Evolutionary conservation across 2,888 invertebrate species (phyloP), one percentile per base, ranked within the genome.

Genomic region (Latrodectus hesperus): DNA sequence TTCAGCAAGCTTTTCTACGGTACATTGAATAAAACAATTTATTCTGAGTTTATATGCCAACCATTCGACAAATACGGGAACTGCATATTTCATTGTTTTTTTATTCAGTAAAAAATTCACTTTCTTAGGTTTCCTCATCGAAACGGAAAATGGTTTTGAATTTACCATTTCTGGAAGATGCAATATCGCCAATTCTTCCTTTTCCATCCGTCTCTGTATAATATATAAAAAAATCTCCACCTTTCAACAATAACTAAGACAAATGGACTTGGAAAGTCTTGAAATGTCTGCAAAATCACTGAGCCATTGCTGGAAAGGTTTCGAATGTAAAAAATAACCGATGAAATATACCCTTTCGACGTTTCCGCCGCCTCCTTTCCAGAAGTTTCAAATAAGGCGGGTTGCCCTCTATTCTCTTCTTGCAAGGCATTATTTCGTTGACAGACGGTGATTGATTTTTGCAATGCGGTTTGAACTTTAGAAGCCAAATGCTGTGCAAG

Each of bases 211-310:
- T 38, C 38, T 38, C 38, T 38, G 38, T 38, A 38, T 53, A n/a
- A 64, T 38, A 64, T 64, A 60, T n/a, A 80, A 72, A 72, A 76
- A 71, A 72, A 52, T 22, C n/a, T 55, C 14, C 55, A 17, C 64
- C 78, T 60, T 80, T 80, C 80, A 80, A 80, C 80, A 80, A 80
- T 80, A 80, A 80, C 80, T 80, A 80, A 80, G 80, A 80, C 80
- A 80, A 80, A 80, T 80, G 80, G 80, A 80, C 64, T 17, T 64
- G 64, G 17, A 65, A 38, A 80, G 72, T 80, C 80, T 72, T 22
- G 71, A 70, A 72, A 71, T 80, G 80, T 80, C 80, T 80, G 55
- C 52, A 72, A 72, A 80, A 64, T 80, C 80, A 64, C 80, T 64
- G 64, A 72, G 55, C 71, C 72, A 72, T 80, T 52, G 38, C 64